phyloP scores from a whole-genome alignment of 2,113 vertebrate genomes.

The Xiphorhynchus elegans region DNA sequence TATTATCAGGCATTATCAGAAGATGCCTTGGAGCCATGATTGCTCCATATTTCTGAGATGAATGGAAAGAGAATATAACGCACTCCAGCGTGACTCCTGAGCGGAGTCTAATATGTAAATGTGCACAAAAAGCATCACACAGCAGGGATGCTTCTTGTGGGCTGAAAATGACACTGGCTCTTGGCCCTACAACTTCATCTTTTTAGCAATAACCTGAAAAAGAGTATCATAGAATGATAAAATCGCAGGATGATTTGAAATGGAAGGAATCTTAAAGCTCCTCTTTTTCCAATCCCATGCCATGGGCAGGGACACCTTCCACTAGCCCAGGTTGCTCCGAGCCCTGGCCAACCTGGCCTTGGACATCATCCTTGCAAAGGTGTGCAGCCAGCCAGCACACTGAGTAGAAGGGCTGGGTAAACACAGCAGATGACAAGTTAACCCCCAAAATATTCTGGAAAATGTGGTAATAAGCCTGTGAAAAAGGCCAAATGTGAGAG shows the following conservation, averaged over 20 bases:
- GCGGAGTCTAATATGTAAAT: not conserved
- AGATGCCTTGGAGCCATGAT: not conserved
- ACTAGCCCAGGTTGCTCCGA: not conserved
- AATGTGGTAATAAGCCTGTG: not conserved
- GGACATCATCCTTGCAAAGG: not conserved
- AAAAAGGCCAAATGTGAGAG: not conserved
- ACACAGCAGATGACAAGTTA: not conserved
- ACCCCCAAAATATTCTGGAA: not conserved
- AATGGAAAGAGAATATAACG: fast-evolving
- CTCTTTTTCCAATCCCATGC: fast-evolving
- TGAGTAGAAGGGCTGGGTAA: not conserved
- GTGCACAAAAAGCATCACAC: not conserved
- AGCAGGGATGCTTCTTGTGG: not conserved
- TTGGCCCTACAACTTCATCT: not conserved
- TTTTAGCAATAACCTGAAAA: not conserved
- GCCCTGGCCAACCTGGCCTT: not conserved
- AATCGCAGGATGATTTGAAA: not conserved
- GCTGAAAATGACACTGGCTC: not conserved
- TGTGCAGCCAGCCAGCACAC: not conserved
- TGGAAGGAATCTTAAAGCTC: not conserved
- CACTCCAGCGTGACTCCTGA: not conserved
- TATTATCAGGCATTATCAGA: not conserved
- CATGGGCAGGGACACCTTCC: not conserved
- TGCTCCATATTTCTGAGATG: not conserved
- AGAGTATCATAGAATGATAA: not conserved